Percentiles rank a stretch among this genome's conserved stretches.
Evolutionary conservation across 2,113 vertebrate genomes (phyloP).

Genomic region (Alectura lathami): DNA sequence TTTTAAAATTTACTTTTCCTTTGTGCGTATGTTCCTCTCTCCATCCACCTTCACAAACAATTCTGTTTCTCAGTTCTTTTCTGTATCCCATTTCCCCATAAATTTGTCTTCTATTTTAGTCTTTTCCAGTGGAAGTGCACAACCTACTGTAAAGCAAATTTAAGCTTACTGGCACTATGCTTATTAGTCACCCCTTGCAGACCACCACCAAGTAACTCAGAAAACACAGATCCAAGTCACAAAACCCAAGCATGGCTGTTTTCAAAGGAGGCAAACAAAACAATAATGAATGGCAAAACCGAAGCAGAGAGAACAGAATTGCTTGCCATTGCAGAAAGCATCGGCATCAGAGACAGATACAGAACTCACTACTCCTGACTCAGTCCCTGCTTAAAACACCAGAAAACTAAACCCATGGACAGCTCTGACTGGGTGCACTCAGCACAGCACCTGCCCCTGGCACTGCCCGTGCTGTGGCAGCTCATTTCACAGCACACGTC

Average conservation of each 20-base stretch:
- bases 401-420: fast-evolving
- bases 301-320: neutral
- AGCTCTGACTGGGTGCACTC: neutral
- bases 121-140: neutral
- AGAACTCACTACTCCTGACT: neutral
- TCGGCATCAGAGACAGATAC: neutral
- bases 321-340: neutral
- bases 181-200: neutral
- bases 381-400: fast-evolving
- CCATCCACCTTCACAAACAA: neutral
- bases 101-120: neutral
- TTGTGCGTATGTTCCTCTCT: neutral
- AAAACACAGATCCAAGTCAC: neutral
- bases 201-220: neutral
- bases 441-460: neutral
- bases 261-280: neutral
- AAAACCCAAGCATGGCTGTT: neutral
- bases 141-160: neutral
- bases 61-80: neutral
- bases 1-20: neutral
- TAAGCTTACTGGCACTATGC: neutral
- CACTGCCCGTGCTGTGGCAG: neutral
- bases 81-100: neutral
- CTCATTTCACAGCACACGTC: neutral
- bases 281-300: neutral